Conservation (phyloP, 2,113 vertebrate genomes). For the Xiphophorus hellerii region DNA sequence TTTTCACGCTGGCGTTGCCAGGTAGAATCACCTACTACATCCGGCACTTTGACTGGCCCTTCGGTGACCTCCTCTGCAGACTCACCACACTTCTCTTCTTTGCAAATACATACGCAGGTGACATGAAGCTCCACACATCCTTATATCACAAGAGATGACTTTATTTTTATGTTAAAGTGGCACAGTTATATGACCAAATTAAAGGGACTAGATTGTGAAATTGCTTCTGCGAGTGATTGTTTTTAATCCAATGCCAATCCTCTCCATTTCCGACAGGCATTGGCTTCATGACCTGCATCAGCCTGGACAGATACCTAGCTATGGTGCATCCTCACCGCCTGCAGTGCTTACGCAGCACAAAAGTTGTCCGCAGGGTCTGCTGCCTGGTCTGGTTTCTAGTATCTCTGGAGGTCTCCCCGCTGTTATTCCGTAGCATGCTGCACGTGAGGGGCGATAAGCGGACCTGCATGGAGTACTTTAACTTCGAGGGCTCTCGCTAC, state of each 20-base stretch:
- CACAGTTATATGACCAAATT: too few species aligned
- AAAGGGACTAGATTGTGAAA: too few species aligned
- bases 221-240: not conserved
- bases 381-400: constrained; percentile 81
- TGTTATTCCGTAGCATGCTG: constrained; percentile 79
- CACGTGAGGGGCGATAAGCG: constrained; percentile 58
- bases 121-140: not conserved
- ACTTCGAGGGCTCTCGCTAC: constrained; percentile 69
- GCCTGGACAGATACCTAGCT: constrained; percentile 85
- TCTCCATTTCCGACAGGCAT: constrained; percentile 68
- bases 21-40: constrained; percentile 84
- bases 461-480: constrained; percentile 87
- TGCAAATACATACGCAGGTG: constrained; percentile 84
- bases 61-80: constrained; percentile 83
- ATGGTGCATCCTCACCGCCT: constrained; percentile 81
- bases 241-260: not conserved
- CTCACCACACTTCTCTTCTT: constrained; percentile 82
- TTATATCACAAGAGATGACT: not conserved
- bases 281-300: constrained; percentile 88
- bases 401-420: constrained; percentile 72
- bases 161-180: not conserved
- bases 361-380: constrained; percentile 75
- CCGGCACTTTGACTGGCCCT: constrained; percentile 85
- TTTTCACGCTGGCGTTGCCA: constrained; percentile 84
- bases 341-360: constrained; percentile 63